Evolutionary conservation across 2,797 vertebrate species (phyloP).

Genomic region (Brotula barbata): DNA sequence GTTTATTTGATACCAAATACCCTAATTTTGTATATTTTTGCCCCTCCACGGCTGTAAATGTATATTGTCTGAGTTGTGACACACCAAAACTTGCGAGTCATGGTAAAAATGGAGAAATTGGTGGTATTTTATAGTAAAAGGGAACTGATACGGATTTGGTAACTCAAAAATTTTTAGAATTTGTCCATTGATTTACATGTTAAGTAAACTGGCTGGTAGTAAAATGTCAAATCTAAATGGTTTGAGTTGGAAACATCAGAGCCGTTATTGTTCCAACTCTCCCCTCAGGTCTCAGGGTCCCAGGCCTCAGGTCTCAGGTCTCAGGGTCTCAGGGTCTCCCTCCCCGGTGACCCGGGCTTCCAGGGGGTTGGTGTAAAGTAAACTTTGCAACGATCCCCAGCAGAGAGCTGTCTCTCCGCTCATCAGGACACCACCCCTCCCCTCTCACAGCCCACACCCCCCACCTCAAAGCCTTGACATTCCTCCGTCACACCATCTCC

Average conservation of each 20-base stretch:
- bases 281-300: no score
- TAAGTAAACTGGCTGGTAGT: neutral
- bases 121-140: no score
- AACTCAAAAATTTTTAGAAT: no score
- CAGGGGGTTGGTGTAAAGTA: conserved; percentile 83
- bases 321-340: conserved; percentile 23
- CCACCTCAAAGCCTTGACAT: conserved; percentile 58
- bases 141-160: no score
- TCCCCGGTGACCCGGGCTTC: conserved; percentile 77
- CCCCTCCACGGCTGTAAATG: no score
- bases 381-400: conserved; percentile 82
- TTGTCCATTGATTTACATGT: no score
- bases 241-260: neutral
- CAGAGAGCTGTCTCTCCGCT: conserved; percentile 68
- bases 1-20: no score
- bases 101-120: no score
- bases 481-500: conserved; percentile 59
- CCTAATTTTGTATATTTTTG: no score
- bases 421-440: conserved; percentile 61
- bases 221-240: neutral
- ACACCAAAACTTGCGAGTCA: no score
- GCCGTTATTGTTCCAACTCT: neutral
- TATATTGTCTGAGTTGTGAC: no score
- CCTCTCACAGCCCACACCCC: conserved; percentile 32
- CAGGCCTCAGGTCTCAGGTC: neutral